A percentile compares a stretch with the other conserved stretches of the same genome.
Evolutionary conservation across 2,797 vertebrate species (phyloP).

Genomic region (Lycodopsis pacificus): DNA sequence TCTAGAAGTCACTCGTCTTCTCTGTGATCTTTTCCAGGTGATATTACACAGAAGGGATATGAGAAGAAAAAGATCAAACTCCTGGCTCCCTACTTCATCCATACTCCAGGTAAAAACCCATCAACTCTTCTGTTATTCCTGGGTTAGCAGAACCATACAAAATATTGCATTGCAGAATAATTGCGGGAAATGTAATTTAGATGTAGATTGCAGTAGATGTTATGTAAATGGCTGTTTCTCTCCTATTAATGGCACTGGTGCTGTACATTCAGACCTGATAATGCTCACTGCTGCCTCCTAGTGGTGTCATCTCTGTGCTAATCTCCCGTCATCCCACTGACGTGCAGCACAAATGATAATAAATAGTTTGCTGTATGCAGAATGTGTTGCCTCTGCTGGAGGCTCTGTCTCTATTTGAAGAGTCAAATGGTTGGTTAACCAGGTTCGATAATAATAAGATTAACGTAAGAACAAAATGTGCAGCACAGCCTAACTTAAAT

Average conservation of each 20-base stretch:
- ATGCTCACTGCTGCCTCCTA: conserved; percentile 38
- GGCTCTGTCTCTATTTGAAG: not conserved
- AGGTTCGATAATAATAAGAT: not conserved
- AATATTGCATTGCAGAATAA: not conserved
- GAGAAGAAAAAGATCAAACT: conserved; percentile 98
- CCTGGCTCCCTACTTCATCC: conserved; percentile 90
- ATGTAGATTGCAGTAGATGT: not conserved
- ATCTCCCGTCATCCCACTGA: not conserved
- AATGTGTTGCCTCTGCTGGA: not conserved
- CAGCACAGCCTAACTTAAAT: not conserved
- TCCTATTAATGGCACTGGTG: not conserved
- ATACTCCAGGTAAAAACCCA: conserved; percentile 87
- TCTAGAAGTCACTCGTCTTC: conserved; percentile 6
- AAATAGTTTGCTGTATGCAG: not conserved
- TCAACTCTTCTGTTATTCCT: not conserved
- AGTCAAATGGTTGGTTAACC: not conserved
- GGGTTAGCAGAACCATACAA: not conserved
- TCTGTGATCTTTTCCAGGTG: conserved; percentile 84
- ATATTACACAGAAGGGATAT: conserved; percentile 98
- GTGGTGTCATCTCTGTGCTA: conserved; percentile 4
- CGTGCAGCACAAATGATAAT: not conserved
- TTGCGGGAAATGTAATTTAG: not conserved
- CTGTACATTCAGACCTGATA: not conserved
- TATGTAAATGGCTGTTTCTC: conserved; percentile 2
- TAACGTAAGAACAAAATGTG: not conserved